Evolutionary conservation across 2,113 vertebrate species (phyloP).

Genomic region (Oophaga pumilio): DNA sequence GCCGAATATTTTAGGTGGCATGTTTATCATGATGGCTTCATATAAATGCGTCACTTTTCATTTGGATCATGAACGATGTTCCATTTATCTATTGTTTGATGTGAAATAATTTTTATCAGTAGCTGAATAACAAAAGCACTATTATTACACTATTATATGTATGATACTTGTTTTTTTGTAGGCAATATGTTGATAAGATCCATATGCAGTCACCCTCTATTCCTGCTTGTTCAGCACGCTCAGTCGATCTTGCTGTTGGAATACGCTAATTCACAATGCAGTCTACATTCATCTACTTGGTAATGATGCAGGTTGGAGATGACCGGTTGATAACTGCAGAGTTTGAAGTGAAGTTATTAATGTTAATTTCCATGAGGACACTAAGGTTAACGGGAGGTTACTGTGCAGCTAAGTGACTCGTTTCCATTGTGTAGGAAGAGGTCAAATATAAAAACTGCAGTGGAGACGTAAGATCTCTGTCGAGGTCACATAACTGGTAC

Average conservation of each 20-base stretch:
- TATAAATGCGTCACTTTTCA: no score
- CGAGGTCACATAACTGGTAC: not conserved
- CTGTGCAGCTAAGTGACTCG: not conserved
- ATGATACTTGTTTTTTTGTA: no score
- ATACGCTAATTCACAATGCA: constrained; percentile 14
- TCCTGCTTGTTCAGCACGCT: not conserved
- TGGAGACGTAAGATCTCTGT: not conserved
- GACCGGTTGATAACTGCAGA: constrained; percentile 32
- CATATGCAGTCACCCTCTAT: not conserved
- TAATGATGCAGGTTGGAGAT: constrained; percentile 29
- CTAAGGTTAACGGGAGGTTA: constrained; percentile 49
- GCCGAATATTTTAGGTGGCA: no score
- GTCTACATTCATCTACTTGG: constrained; percentile 1
- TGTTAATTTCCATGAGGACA: constrained; percentile 20
- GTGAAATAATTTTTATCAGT: no score
- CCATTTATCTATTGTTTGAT: no score
- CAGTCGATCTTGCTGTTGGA: not conserved
- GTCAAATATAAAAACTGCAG: not conserved
- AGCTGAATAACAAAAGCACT: no score
- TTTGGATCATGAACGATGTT: no score
- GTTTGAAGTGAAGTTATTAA: not conserved
- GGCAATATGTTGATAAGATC: not conserved
- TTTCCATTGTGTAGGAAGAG: not conserved
- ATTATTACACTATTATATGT: no score
- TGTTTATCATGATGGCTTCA: no score